Evolutionary conservation across 2,113 vertebrate species (phyloP).

Genomic region (Aegotheles bennettii): DNA sequence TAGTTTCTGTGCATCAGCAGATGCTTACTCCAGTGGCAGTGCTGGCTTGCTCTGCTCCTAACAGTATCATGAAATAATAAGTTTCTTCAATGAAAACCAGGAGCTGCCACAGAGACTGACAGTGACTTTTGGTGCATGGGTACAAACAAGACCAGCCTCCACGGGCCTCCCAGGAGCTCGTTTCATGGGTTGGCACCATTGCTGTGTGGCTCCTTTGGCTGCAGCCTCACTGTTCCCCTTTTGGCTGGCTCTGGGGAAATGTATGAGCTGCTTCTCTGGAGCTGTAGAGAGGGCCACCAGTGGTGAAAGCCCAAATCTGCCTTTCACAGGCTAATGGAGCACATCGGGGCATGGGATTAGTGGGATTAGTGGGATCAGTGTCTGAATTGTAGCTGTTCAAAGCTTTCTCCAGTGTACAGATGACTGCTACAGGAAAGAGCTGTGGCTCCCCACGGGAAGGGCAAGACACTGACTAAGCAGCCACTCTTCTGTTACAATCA

Average conservation of each 20-base stretch:
- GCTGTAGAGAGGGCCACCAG: rapidly evolving
- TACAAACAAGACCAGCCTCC: not conserved
- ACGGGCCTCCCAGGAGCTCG: rapidly evolving
- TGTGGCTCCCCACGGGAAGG: not conserved
- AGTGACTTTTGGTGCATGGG: not conserved
- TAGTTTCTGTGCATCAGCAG: not conserved
- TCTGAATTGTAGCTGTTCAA: not conserved
- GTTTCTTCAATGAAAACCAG: not conserved
- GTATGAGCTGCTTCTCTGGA: not conserved
- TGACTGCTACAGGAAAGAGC: not conserved
- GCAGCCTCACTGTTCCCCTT: not conserved
- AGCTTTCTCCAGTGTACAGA: not conserved
- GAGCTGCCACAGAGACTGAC: not conserved
- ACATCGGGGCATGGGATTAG: not conserved
- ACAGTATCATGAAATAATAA: not conserved
- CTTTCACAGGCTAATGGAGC: not conserved
- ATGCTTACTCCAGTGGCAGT: not conserved
- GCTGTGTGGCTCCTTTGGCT: not conserved
- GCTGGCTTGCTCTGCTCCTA: not conserved
- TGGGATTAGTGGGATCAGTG: not conserved
- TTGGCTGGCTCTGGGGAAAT: not conserved
- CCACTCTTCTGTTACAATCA: not conserved
- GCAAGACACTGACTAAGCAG: not conserved
- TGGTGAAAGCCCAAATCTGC: not conserved
- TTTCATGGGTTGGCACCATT: not conserved